Base-by-base conservation (phyloP, 1,140 invertebrate genomes). In the Aleiodes sp. region DNA sequence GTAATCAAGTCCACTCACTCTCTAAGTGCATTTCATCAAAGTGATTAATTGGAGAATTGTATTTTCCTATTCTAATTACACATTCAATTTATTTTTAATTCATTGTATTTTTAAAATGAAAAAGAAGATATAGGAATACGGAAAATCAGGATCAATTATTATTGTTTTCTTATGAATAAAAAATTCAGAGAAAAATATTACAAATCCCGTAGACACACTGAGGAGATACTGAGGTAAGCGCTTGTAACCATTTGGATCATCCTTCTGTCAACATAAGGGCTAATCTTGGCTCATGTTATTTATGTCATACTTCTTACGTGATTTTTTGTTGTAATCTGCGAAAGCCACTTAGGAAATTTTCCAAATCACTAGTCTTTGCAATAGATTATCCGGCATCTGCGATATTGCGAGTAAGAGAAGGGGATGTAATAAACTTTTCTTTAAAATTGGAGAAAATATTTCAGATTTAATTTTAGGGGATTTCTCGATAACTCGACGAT, bases 181-280 rank as follows among this genome's bases (percentile, higher is more conserved):
- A 10, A 12, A 21, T 9, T 24, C 8, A 52, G 21, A 52, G 46
- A 12, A 19, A 52, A 52, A 52, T 52, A 9, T 52, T 52, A 52
- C 46, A 24, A 52, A 52, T 69, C 67, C 37, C 26, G 41, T 39
- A 31, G 39, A 24, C 14, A 29, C 28, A 62, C 59, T 59, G 46
- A 33, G 57, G 35, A 63, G 46, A 62, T 46, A 56, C 46, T 61
- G 67, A 52, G 41, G 62, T 61, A 41, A 63, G 67, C 62, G 59
- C 60, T 31, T 56, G 67, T 56, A 69, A 28, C 61, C 37, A 46
- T 52, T 10, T 69, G 71, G 68, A 74, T 72, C 6, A 74, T 74
- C 68, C 67, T 56, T 67, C 73, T 33, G 73, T 76, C 67, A 62
- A 74, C 59, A 73, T 70, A 66, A 37, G 57, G 72, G 64, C 70